Evolutionary conservation across 2,888 invertebrate species (phyloP), one percentile per base, ranked within the genome.

Genomic region (Gryllus longicercus): DNA sequence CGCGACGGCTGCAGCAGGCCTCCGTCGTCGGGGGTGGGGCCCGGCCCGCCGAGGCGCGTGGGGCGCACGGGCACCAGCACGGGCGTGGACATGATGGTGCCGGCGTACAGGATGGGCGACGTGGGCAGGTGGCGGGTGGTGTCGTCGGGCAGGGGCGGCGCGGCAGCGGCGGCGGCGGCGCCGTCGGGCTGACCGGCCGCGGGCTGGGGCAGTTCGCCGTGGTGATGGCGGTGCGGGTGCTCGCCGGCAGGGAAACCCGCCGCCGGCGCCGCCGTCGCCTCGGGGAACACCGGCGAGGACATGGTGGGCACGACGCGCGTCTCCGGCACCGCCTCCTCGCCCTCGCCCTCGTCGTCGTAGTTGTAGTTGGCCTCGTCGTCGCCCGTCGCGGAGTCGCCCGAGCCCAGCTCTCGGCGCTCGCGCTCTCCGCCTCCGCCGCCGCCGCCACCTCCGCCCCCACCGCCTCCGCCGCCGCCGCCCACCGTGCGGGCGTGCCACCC

Each of bases 201-300:
- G 63, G 63, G 63, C 82, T 84, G 80, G 18, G 84, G 83, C 21
- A 84, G 86, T 77, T 87, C 87, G 2, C 88, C 87, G 77, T 88
- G 88, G 81, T 88, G 87, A 83, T 88, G 88, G 63, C 88, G 85
- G 82, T 88, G 88, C 3, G 87, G 86, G 81, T 88, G 87, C 76
- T 63, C 63, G 63, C 63, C 63, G 16, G n/a, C 63, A 14, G 63
- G 16, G 16, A n/a, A 63, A 4, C 82, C 83, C 79, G 81, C 82
- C 81, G 76, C 82, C 83, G 82, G 82, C 79, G 80, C 82, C 81
- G 76, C 82, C 83, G 83, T 84, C 83, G 63, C 83, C 81, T 50
- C 80, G 76, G 77, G 83, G 78, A 86, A 84, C 0, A 84, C 84
- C 2, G 86, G 87, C 75, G 86, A 86, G 74, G 85, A 86, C 86